Conservation (phyloP, 2,888 invertebrate species). For the Antitype chi region DNA sequence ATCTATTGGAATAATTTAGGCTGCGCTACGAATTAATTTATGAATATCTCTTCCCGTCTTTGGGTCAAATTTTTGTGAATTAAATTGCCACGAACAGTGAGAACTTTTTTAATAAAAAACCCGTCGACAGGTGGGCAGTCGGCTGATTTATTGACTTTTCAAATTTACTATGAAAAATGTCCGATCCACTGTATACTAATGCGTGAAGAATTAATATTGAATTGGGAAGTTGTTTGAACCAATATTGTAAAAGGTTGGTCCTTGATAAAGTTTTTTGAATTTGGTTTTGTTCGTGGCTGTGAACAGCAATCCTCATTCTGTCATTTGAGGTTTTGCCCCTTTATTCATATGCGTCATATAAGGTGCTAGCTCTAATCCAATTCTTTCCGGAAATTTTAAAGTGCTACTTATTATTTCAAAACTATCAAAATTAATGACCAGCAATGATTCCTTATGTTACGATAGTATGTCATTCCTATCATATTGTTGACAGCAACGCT, state of each 20-base stretch:
- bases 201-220: constrained; percentile 61
- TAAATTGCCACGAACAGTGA: constrained; percentile 77
- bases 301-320: no score
- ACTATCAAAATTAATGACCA: no score
- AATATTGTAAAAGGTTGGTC: constrained; percentile 1
- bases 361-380: no score
- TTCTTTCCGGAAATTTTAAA: no score
- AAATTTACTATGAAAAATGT: constrained; percentile 75
- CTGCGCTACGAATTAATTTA: constrained; percentile 69
- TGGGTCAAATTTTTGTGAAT: constrained; percentile 76
- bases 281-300: neutral
- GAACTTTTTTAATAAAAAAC: constrained; percentile 87
- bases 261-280: neutral
- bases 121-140: constrained; percentile 80
- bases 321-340: no score
- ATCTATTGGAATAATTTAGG: constrained; percentile 57
- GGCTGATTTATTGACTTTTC: constrained; percentile 82
- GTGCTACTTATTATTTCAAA: no score
- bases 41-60: constrained; percentile 50
- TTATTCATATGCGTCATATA: no score
- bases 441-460: no score
- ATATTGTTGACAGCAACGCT: no score
- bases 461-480: no score
- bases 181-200: constrained; percentile 64
- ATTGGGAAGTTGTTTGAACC: constrained; percentile 9